Evolutionary conservation across 2,113 vertebrate genomes (phyloP), one percentile per base, ranked within the genome.

Genomic region (Scalopus aquaticus): DNA sequence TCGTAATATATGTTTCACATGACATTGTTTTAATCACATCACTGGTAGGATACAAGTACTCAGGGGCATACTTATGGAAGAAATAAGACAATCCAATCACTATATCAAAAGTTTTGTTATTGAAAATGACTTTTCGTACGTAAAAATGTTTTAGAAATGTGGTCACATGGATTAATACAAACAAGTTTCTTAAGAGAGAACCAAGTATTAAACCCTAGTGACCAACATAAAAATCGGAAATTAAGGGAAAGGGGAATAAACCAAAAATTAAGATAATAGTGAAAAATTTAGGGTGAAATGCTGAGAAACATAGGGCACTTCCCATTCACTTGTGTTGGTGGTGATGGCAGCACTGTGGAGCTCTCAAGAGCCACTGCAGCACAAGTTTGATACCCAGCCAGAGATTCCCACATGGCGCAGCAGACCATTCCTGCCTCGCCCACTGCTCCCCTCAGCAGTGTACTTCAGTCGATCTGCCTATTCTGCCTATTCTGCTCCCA

Each of bases 111-210:
- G 9, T 30, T 84, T 90, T 84, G 62, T 39, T 72, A 74, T 11
- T 92, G 81, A 96, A 96, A 92, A 95, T 94, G 37, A 78, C 46
- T 87, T 89, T 39, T 60, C 60, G 65, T 24, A 69, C 13, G 15
- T 3, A 69, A 79, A 56, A 9, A 9, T 67, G 15, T 32, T 95
- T 86, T 49, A 86, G 65, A 95, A 85, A 37, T 44, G 37, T n/a
- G 30, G 56, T 88, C 54, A 79, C 13, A 90, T 82, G 28, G 80
- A 22, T 30, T 22, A 16, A 91, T 51, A 62, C 58, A 93, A 90
- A 73, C 5, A 7, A 90, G 73, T 60, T 17, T 90, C 51, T n/a
- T 77, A 44, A 44, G 28, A 79, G 20, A 67, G 4, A 92, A 2
- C 13, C 22, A 91, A 67, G 15, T 67, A 4, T 92, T 39, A 80